These are phyloP conservation scores for Hoplostethus mediterraneus DNA, from an alignment of 2,797 vertebrate species.

Conservation along the genomic window DNA sequence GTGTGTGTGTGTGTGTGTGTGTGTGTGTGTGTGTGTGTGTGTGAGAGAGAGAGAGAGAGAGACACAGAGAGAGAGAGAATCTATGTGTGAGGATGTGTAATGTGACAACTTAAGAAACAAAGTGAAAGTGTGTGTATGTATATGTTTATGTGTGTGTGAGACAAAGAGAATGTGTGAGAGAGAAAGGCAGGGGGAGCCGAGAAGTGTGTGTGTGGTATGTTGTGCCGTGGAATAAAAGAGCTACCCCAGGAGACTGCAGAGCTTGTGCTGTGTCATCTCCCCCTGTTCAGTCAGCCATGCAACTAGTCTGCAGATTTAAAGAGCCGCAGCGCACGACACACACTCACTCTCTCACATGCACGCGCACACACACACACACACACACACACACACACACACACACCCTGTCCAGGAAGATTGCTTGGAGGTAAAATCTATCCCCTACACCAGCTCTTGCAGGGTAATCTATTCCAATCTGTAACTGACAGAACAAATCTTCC, in stretches of 20 bases:
- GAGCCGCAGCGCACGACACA: slow-evolving; percentile 3
- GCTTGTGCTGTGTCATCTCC: slow-evolving; percentile 31
- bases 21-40: neutral
- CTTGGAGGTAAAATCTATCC: slow-evolving; percentile 58
- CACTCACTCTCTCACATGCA: slow-evolving; percentile 22
- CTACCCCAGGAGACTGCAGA: slow-evolving; percentile 51
- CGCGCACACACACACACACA: slow-evolving; percentile 18
- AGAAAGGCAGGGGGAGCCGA: slow-evolving; percentile 17
- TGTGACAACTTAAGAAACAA: slow-evolving; percentile 6
- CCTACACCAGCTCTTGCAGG: slow-evolving; percentile 44
- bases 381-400: slow-evolving; percentile 19
- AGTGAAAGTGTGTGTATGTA: neutral
- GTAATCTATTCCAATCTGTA: slow-evolving; percentile 59
- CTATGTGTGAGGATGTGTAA: slow-evolving; percentile 14
- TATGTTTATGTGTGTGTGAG: slow-evolving; percentile 27
- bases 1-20: neutral
- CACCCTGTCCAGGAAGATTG: slow-evolving; percentile 49
- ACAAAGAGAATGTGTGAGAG: slow-evolving; percentile 13
- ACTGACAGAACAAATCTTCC: slow-evolving; percentile 51
- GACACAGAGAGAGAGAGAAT: neutral
- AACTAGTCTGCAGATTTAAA: slow-evolving; percentile 8
- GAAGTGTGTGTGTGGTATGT: slow-evolving; percentile 36
- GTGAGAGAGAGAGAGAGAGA: neutral
- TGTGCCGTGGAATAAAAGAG: slow-evolving; percentile 57
- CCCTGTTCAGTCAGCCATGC: slow-evolving; percentile 15